Base-by-base conservation (phyloP, 2,797 vertebrate genomes). In the Microctenopoma stevenorrisi region DNA sequence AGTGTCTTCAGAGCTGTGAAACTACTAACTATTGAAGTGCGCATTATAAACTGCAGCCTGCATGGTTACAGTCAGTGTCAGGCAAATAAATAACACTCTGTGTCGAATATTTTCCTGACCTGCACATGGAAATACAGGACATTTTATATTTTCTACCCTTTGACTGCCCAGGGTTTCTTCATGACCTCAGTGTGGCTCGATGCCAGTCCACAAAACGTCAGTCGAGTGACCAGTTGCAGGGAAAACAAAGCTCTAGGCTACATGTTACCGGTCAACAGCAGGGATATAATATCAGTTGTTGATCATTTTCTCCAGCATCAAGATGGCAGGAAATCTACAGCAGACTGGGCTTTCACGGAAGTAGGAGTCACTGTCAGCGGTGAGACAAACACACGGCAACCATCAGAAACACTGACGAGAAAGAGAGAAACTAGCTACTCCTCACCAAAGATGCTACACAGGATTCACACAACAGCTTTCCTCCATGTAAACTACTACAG, bases 51-150 rank as follows among this genome's bases (percentile, higher is more conserved):
- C 76, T 76, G 83, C 78, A 85, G 88, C 83, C 63, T 77, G 79
- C 68, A 62, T 73, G 82, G 78, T 78, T 79, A 84, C 81, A 83
- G 84, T 85, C 78, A 59, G 85, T 84, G 83, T 71, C 76, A 60
- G 53, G 88, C 85, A 68, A 68, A 81, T 42, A 88, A 79, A 87
- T 67, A 72, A 79, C 76, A 64, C 64, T 76, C 51, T 13, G 65
- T 77, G 55, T 79, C 55, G 14, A 22, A 63, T 33, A 68, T 53
- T 42, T 56, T 68, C 71, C 71, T 43, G 25, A 28, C 57, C 79
- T 60, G 68, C 66, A 68, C 68, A 59, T 69, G 60, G 73, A 86
- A 85, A 81, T 25, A 72, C 63, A 64, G 66, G 44, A 57, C 59
- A 52, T 46, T 64, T 58, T 57, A 61, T 53, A 2, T 11, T 37